A percentile compares a stretch with the other conserved stretches of the same genome.
Evolutionary conservation across 1,140 invertebrate species (phyloP).

Genomic region (Aphaenogaster ashmeadi): DNA sequence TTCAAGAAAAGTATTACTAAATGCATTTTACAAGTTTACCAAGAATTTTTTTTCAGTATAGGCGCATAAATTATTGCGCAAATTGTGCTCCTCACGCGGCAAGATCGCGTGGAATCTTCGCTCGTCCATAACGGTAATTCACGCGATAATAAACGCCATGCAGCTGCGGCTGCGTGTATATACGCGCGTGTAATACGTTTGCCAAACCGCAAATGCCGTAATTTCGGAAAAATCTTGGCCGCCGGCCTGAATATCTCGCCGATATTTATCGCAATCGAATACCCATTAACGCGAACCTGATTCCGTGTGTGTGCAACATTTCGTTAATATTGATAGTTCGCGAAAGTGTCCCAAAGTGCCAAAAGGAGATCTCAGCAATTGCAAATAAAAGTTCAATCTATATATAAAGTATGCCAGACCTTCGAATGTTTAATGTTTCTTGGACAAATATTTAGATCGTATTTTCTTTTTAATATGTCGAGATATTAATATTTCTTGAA

Average conservation of each 20-base stretch:
- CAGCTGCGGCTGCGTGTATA: conserved; percentile 70
- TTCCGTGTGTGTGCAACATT: neutral
- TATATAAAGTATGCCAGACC: neutral
- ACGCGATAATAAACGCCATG: conserved; percentile 45
- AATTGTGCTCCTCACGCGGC: conserved; percentile 12
- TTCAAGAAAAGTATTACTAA: too few species aligned
- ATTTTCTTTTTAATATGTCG: neutral
- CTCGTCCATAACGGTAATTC: conserved; percentile 60
- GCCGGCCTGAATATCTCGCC: conserved; percentile 60
- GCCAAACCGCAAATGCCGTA: conserved; percentile 72
- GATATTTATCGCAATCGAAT: conserved; percentile 57
- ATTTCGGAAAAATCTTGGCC: conserved; percentile 76
- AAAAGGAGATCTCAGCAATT: neutral
- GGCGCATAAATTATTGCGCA: conserved; percentile 48
- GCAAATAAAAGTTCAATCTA: neutral
- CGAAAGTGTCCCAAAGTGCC: neutral
- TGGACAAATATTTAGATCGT: neutral
- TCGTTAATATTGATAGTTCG: neutral
- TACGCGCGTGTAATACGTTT: conserved; percentile 63
- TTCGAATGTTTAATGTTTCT: neutral
- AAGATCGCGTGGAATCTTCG: conserved; percentile 63
- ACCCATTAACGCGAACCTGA: conserved; percentile 25
- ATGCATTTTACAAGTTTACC: too few species aligned
- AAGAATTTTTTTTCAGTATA: neutral
- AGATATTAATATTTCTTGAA: neutral